Evolutionary conservation across 2,113 vertebrate genomes (phyloP).

Genomic region (Labrus mixtus): DNA sequence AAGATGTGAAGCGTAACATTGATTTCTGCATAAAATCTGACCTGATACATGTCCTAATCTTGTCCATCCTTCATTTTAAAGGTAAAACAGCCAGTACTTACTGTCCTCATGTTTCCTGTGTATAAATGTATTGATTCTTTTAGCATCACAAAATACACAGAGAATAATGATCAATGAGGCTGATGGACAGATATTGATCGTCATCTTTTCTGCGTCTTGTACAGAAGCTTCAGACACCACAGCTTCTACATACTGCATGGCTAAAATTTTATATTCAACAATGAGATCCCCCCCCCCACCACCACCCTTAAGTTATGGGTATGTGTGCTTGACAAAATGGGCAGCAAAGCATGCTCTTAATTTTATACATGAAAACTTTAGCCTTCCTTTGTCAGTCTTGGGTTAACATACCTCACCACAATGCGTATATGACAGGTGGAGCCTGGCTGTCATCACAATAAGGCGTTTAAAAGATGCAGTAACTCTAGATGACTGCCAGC

Average conservation of each 20-base stretch:
- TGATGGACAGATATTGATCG: slow-evolving; percentile 69
- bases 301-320: slow-evolving; percentile 2
- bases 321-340: slow-evolving; percentile 3
- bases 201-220: slow-evolving; percentile 26
- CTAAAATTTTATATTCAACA: slow-evolving; percentile 3
- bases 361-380: slow-evolving; percentile 32
- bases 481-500: slow-evolving; percentile 26
- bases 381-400: slow-evolving; percentile 29
- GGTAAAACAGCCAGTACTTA: slow-evolving; percentile 51
- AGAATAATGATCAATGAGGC: slow-evolving; percentile 54
- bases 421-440: slow-evolving; percentile 44
- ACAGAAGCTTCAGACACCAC: slow-evolving; percentile 22
- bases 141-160: slow-evolving; percentile 40
- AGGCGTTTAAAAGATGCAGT: slow-evolving; percentile 43
- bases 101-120: slow-evolving; percentile 55
- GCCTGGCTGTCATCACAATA: slow-evolving; percentile 42
- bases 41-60: slow-evolving; percentile 47
- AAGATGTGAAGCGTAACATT: slow-evolving; percentile 19
- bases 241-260: slow-evolving; percentile 1
- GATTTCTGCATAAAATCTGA: slow-evolving; percentile 53
- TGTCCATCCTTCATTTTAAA: slow-evolving; percentile 63
- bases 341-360: slow-evolving; percentile 18
- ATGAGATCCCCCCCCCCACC: slow-evolving; percentile 7
- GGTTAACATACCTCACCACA: slow-evolving; percentile 29
- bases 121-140: slow-evolving; percentile 69